phyloP scores from a whole-genome alignment of 1,140 invertebrate genomes.

The Eupeodes corollae region DNA sequence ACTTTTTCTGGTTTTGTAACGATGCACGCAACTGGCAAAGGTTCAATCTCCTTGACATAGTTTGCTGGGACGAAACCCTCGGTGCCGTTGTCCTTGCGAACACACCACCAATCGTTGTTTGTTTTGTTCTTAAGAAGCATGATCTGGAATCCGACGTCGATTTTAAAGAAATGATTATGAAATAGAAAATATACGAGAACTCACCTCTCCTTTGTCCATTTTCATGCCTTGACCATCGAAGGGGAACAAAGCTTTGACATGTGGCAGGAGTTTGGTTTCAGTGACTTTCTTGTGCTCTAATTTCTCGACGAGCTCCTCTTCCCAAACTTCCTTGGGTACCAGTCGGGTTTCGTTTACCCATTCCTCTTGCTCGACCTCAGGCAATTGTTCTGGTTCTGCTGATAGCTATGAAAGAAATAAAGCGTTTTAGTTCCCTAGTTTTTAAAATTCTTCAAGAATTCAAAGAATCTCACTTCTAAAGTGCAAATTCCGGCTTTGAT shows the following conservation, averaged over 20 bases:
- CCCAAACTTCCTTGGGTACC: conserved; percentile 81
- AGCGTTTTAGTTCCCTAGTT: neutral
- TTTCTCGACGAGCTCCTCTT: conserved; percentile 78
- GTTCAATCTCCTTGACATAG: conserved; percentile 89
- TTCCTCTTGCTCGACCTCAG: conserved; percentile 57
- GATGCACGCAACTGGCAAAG: conserved; percentile 65
- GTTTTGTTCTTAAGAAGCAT: conserved; percentile 92
- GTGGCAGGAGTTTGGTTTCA: conserved; percentile 78
- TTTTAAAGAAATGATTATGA: conserved; percentile 16
- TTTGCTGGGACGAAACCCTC: conserved; percentile 97
- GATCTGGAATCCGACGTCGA: conserved; percentile 4
- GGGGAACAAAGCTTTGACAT: conserved; percentile 67
- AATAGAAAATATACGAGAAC: neutral
- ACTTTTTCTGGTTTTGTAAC: conserved; percentile 75
- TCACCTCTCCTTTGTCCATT: conserved; percentile 79
- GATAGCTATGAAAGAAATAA: conserved; percentile 41
- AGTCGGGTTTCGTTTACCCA: conserved; percentile 65
- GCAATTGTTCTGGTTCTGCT: conserved; percentile 50
- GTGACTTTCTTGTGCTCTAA: conserved; percentile 72
- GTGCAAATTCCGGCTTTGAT: conserved; percentile 66
- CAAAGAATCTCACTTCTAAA: conserved; percentile 45
- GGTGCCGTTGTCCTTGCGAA: conserved; percentile 76
- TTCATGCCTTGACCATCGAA: conserved; percentile 90
- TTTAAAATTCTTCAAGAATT: neutral
- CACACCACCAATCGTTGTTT: conserved; percentile 97